Evolutionary conservation across 1,140 invertebrate species (phyloP), one percentile per base, ranked within the genome.

Genomic region (Archegozetes longisetosus): DNA sequence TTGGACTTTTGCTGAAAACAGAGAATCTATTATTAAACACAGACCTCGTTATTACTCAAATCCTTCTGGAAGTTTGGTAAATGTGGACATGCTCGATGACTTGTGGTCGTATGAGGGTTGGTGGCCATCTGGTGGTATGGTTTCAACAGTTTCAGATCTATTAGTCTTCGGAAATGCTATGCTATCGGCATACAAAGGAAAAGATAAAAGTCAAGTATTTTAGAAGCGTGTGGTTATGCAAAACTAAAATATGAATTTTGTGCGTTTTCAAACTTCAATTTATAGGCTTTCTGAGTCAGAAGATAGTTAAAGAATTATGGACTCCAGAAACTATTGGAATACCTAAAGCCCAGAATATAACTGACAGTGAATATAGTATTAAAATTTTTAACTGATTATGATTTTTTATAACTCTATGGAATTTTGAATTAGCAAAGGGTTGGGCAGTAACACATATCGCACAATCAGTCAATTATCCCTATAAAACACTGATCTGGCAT

Each of bases 321-420:
- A 66, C 4, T 53, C 66, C 6, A 64, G 64, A n/a, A 62, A 65
- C 27, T 64, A 53, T 50, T 65, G 64, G 2, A n/a, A n/a, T n/a
- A n/a, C n/a, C n/a, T n/a, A n/a, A n/a, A n/a, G n/a, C n/a, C n/a
- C n/a, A n/a, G n/a, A n/a, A n/a, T n/a, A n/a, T n/a, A n/a, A n/a
- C n/a, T n/a, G n/a, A n/a, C n/a, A n/a, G n/a, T n/a, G n/a, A n/a
- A n/a, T n/a, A n/a, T n/a, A n/a, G n/a, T n/a, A n/a, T n/a, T n/a
- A n/a, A n/a, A n/a, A n/a, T n/a, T n/a, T n/a, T n/a, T n/a, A n/a
- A n/a, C n/a, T n/a, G n/a, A n/a, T n/a, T n/a, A n/a, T n/a, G n/a
- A n/a, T n/a, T n/a, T n/a, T n/a, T n/a, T n/a, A n/a, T n/a, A n/a
- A n/a, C n/a, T n/a, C n/a, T n/a, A n/a, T n/a, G n/a, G n/a, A n/a